Evolutionary conservation across 1,140 invertebrate genomes (phyloP).

Genomic region (Sycobia sp.): DNA sequence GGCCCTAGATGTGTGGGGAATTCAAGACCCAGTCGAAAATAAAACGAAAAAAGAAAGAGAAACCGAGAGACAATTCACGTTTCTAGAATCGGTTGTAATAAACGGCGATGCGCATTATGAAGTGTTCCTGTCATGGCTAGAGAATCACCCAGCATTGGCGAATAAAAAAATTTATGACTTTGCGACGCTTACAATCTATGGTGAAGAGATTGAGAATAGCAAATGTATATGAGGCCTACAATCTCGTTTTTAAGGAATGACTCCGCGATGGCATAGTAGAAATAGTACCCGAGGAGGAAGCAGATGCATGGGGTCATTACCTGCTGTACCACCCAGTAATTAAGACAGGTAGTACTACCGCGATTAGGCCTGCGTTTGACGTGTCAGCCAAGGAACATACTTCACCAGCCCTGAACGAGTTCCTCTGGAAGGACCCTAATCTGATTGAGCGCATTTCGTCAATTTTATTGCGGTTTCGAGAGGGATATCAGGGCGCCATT

Average conservation of each 20-base stretch:
- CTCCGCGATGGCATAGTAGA: too few relatives aligned
- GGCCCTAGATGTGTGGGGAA: too few relatives aligned
- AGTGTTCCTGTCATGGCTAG: too few relatives aligned
- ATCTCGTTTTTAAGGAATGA: background rate
- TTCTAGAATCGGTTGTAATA: background rate
- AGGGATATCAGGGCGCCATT: background rate
- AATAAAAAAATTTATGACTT: too few relatives aligned
- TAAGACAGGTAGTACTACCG: slow-evolving; percentile 28
- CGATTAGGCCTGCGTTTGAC: slow-evolving; percentile 38
- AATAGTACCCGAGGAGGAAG: background rate
- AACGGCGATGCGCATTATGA: too few relatives aligned
- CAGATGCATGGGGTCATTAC: background rate
- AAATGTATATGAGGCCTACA: background rate
- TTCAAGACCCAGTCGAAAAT: background rate
- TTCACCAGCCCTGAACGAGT: slow-evolving; percentile 47
- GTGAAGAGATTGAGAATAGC: too few relatives aligned
- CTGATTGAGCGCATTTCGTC: background rate
- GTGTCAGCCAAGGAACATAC: slow-evolving; percentile 23
- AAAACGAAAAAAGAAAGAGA: background rate
- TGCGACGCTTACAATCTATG: too few relatives aligned
- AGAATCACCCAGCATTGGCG: too few relatives aligned
- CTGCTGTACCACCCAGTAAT: too few relatives aligned
- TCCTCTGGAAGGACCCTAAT: slow-evolving; percentile 44
- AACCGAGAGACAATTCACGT: background rate
- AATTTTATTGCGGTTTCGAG: background rate